These are phyloP conservation scores for Monopis laevigella DNA, from an alignment of 2,888 invertebrate genomes.

Conservation along the genomic window DNA sequence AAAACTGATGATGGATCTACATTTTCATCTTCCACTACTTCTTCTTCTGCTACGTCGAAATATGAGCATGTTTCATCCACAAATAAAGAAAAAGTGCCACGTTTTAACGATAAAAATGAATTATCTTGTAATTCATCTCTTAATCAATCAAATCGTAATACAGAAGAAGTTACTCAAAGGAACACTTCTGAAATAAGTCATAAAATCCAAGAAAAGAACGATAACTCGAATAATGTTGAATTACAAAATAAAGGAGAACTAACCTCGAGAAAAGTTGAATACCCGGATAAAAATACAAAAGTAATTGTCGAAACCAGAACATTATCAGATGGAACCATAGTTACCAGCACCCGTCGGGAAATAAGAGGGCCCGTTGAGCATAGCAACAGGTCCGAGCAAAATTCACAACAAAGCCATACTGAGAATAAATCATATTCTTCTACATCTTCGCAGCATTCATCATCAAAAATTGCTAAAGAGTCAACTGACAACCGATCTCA, in stretches of 20 bases:
- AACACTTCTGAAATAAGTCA: background rate
- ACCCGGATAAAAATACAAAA: conserved; percentile 73
- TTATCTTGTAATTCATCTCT: conserved; percentile 9
- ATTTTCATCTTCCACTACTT: conserved; percentile 42
- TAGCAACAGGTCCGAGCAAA: conserved; percentile 37
- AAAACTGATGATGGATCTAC: conserved; percentile 48
- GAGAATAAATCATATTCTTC: conserved; percentile 2
- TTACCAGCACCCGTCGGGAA: conserved; percentile 75
- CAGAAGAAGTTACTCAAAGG: background rate
- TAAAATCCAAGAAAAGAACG: background rate
- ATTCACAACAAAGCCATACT: conserved; percentile 26
- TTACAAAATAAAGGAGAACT: conserved; percentile 42
- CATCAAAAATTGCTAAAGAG: conserved; percentile 28
- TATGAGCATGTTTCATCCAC: conserved; percentile 42
- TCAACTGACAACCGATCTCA: conserved; percentile 24
- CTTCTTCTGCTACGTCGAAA: conserved; percentile 42
- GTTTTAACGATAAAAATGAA: conserved; percentile 28
- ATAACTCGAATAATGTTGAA: background rate
- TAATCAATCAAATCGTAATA: background rate
- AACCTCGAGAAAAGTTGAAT: conserved; percentile 66
- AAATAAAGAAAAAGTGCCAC: conserved; percentile 44
- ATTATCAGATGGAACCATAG: conserved; percentile 71
- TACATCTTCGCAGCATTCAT: conserved; percentile 19
- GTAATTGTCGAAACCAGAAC: conserved; percentile 73
- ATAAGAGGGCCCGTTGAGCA: conserved; percentile 51